phyloP scores from a whole-genome alignment of 2,888 invertebrate genomes.

The Stictocephala bisonia region DNA sequence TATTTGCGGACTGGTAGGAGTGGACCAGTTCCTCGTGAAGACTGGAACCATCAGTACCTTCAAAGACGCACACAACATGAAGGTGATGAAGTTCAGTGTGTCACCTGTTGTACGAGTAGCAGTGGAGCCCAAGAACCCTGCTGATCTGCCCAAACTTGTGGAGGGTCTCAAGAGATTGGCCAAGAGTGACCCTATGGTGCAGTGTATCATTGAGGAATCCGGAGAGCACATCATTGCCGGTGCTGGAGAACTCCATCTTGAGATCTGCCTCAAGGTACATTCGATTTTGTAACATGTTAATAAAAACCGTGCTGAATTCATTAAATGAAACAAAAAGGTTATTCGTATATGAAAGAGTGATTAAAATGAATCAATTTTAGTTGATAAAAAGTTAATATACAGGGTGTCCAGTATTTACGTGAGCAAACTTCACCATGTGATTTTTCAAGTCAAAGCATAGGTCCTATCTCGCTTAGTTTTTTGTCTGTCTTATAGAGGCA shows the following conservation, averaged over 20 bases:
- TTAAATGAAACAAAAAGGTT: too few relatives aligned
- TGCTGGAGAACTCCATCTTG: slow-evolving; percentile 99
- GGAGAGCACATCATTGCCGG: slow-evolving; percentile 99
- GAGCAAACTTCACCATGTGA: not conserved
- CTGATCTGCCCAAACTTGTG: slow-evolving; percentile 98
- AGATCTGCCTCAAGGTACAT: slow-evolving; percentile 91
- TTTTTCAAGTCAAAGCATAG: too few relatives aligned
- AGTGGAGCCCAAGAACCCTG: slow-evolving; percentile 99
- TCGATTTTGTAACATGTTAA: too few relatives aligned
- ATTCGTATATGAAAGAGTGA: too few relatives aligned
- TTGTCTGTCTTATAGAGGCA: too few relatives aligned
- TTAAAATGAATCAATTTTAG: too few relatives aligned
- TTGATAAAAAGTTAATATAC: too few relatives aligned
- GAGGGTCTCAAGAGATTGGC: slow-evolving; percentile 99
- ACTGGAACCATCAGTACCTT: slow-evolving; percentile 99
- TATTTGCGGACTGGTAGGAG: slow-evolving; percentile 99
- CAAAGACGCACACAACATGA: slow-evolving; percentile 99
- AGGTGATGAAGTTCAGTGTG: slow-evolving; percentile 99
- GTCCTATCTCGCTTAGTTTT: too few relatives aligned
- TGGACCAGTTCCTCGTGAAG: slow-evolving; percentile 99
- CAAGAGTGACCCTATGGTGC: slow-evolving; percentile 99
- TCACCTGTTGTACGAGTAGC: slow-evolving; percentile 99
- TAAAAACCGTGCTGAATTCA: too few relatives aligned
- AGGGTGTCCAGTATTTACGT: not conserved
- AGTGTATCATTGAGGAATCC: slow-evolving; percentile 99